Conservation (phyloP, 1,140 invertebrate genomes). For the Cydia pomonella region DNA sequence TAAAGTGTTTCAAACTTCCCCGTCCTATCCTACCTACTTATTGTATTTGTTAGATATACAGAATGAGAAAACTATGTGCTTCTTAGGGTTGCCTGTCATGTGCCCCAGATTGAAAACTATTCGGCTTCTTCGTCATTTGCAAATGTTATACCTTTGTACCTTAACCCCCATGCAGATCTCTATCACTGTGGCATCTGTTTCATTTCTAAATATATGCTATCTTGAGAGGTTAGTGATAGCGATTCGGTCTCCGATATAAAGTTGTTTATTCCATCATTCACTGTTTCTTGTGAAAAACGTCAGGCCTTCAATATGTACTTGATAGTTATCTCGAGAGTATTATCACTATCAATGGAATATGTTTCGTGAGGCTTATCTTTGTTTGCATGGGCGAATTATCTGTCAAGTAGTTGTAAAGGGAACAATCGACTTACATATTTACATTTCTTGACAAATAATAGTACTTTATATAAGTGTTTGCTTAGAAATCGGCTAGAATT, state of each 20-base stretch:
- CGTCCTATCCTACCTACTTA: too few species aligned
- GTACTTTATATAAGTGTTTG: not conserved
- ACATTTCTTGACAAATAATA: constrained; percentile 7
- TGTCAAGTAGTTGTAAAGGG: not conserved
- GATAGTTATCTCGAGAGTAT: not conserved
- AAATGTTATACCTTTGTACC: too few species aligned
- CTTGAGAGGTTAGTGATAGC: not conserved
- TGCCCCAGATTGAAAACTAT: too few species aligned
- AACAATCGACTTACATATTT: not conserved
- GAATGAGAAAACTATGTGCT: too few species aligned
- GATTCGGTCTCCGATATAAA: not conserved
- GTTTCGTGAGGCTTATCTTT: not conserved
- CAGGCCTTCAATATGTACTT: constrained; percentile 3
- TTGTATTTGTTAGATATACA: too few species aligned
- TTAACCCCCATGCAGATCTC: too few species aligned
- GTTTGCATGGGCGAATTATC: not conserved
- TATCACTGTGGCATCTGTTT: too few species aligned
- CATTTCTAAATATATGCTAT: not conserved
- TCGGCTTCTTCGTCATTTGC: too few species aligned
- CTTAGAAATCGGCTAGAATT: not conserved
- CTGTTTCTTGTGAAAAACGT: not conserved
- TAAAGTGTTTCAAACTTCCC: too few species aligned
- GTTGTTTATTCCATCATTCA: not conserved
- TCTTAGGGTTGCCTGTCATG: too few species aligned
- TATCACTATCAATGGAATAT: constrained; percentile 7